Conservation (phyloP, 2,113 vertebrate species). For the Hassar affinis region DNA sequence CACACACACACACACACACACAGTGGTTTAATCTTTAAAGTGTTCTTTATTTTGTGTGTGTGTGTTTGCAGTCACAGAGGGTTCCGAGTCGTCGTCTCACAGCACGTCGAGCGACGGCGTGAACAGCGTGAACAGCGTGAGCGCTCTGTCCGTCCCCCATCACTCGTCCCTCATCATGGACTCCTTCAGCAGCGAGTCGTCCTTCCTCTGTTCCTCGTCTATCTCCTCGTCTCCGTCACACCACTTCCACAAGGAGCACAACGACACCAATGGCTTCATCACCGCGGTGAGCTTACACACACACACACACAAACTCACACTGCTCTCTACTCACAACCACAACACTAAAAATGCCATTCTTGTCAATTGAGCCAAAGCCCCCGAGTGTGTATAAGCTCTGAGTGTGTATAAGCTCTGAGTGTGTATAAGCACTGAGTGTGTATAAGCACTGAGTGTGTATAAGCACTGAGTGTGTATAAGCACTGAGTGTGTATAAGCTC, state of each 20-base stretch:
- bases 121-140: conserved; percentile 61
- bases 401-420: neutral
- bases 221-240: conserved; percentile 44
- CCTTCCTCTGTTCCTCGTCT: conserved; percentile 60
- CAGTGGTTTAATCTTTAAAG: neutral
- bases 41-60: neutral
- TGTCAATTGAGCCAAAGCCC: neutral
- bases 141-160: conserved; percentile 52
- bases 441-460: neutral
- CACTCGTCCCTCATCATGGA: conserved; percentile 60
- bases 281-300: conserved; percentile 69
- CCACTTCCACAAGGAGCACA: conserved; percentile 65
- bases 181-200: conserved; percentile 62
- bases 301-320: conserved; percentile 22
- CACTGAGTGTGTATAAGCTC: neutral
- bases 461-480: neutral
- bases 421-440: neutral
- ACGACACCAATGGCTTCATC: conserved; percentile 66
- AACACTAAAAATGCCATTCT: neutral
- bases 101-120: conserved; percentile 72
- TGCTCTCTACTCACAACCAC: neutral
- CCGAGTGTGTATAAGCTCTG: neutral
- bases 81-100: conserved; percentile 74
- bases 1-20: no score
- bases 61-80: conserved; percentile 65